Conservation (phyloP, 1,140 invertebrate species). For the Limonius californicus region DNA sequence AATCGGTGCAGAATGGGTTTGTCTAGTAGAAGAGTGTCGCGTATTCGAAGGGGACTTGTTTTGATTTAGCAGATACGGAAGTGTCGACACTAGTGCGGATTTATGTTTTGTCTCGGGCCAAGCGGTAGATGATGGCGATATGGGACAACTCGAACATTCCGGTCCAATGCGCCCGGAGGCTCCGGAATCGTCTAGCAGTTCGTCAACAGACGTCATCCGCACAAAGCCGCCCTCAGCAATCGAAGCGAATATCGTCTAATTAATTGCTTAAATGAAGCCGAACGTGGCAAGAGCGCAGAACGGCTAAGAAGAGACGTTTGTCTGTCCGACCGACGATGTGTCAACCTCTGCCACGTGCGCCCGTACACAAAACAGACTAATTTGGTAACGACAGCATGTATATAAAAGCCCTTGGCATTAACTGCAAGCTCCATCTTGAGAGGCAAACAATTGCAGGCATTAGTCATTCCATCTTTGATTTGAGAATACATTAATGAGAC, state of each 20-base stretch:
- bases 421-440: slow-evolving; percentile 14
- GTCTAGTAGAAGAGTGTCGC: slow-evolving; percentile 24
- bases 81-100: slow-evolving; percentile 27
- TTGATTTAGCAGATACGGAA: slow-evolving; percentile 29
- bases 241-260: slow-evolving; percentile 34
- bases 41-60: slow-evolving; percentile 22
- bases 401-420: slow-evolving; percentile 14
- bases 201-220: slow-evolving; percentile 6
- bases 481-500: slow-evolving; percentile 41
- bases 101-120: slow-evolving; percentile 27
- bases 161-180: slow-evolving; percentile 17
- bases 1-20: slow-evolving; percentile 26
- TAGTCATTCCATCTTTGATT: slow-evolving; percentile 42
- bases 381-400: slow-evolving; percentile 24
- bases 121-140: slow-evolving; percentile 15
- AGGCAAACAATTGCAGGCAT: slow-evolving; percentile 34
- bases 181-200: slow-evolving; percentile 1
- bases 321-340: neutral
- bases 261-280: slow-evolving; percentile 40
- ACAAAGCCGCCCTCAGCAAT: slow-evolving; percentile 31
- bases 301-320: neutral
- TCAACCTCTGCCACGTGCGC: neutral
- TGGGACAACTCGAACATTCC: slow-evolving; percentile 19
- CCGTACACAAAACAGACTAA: slow-evolving; percentile 14
- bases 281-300: slow-evolving; percentile 5